phyloP scores from a whole-genome alignment of 30 jellyfish, hydroid and myxozoan genomes.

The Aurelia sp. region DNA sequence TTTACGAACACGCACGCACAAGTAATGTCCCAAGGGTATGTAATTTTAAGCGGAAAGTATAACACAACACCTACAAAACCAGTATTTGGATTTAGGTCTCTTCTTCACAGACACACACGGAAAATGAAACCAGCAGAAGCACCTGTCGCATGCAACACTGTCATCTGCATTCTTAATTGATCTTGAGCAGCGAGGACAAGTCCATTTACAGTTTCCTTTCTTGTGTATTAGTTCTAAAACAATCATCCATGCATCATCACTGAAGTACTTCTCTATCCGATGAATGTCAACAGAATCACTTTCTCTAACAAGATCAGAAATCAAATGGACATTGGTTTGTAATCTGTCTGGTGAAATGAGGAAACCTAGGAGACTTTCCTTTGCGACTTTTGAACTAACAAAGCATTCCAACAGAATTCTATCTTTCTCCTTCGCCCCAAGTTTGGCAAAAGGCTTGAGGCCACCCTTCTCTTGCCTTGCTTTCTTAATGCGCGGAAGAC shows the following conservation, averaged over 20 bases:
- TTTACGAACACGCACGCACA: too few species aligned
- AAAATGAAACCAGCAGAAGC: background rate
- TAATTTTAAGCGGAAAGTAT: too few species aligned
- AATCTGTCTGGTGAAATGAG: constrained; percentile 9
- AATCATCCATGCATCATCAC: constrained; percentile 22
- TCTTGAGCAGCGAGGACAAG: background rate
- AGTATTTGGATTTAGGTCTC: background rate
- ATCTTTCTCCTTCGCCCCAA: constrained; percentile 19
- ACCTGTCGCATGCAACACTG: constrained; percentile 10
- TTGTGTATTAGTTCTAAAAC: background rate
- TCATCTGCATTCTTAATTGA: background rate
- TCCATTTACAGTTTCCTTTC: constrained; percentile 29
- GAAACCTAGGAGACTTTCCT: constrained; percentile 11
- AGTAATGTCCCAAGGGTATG: too few species aligned
- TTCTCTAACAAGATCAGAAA: constrained; percentile 21
- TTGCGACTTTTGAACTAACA: constrained; percentile 1
- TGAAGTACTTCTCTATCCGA: constrained; percentile 9
- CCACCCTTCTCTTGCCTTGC: background rate
- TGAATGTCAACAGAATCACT: constrained; percentile 8
- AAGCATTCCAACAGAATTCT: constrained; percentile 16
- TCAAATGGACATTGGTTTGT: constrained; percentile 1
- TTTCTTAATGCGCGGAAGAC: constrained; percentile 20
- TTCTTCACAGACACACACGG: background rate
- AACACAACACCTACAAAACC: constrained; percentile 8
- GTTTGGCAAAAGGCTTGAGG: constrained; percentile 26